Evolutionary conservation across 1,140 invertebrate species (phyloP).

Genomic region (Lasaia peninsularis): DNA sequence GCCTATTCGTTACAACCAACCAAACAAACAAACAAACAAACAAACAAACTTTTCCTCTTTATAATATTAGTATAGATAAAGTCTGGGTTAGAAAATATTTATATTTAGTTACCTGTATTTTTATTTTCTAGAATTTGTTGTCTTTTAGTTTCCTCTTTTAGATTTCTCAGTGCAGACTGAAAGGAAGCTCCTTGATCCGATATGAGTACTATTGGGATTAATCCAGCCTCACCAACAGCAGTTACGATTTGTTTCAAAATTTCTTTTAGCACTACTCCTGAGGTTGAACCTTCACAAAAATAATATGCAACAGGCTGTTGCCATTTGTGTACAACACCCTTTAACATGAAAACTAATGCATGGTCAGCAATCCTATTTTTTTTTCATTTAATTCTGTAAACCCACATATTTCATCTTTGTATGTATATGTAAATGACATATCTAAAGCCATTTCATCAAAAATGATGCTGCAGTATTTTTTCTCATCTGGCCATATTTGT

Average conservation of each 20-base stretch:
- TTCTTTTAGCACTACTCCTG: not conserved
- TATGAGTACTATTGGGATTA: not conserved
- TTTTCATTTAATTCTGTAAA: not conserved
- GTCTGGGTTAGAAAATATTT: not conserved
- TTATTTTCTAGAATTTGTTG: not conserved
- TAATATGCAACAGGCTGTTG: conserved; percentile 12
- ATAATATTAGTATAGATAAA: no score
- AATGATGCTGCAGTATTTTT: not conserved
- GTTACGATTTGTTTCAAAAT: not conserved
- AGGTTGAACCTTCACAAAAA: conserved; percentile 11
- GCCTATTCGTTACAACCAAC: no score
- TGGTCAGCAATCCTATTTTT: not conserved
- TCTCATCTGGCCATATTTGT: not conserved
- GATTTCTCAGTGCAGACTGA: not conserved
- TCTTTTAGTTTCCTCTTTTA: conserved; percentile 6
- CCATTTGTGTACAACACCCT: conserved; percentile 2
- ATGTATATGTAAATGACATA: not conserved
- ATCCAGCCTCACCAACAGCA: conserved; percentile 1
- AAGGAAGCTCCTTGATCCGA: conserved; percentile 6
- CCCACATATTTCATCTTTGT: not conserved
- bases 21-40: no score
- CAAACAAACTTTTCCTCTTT: no score
- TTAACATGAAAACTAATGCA: not conserved
- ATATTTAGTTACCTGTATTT: not conserved
- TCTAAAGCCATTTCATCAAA: not conserved